A percentile compares a stretch with the other conserved stretches of the same genome.
phyloP scores from a whole-genome alignment of 2,888 invertebrate species.

The Heliconius charithonia region DNA sequence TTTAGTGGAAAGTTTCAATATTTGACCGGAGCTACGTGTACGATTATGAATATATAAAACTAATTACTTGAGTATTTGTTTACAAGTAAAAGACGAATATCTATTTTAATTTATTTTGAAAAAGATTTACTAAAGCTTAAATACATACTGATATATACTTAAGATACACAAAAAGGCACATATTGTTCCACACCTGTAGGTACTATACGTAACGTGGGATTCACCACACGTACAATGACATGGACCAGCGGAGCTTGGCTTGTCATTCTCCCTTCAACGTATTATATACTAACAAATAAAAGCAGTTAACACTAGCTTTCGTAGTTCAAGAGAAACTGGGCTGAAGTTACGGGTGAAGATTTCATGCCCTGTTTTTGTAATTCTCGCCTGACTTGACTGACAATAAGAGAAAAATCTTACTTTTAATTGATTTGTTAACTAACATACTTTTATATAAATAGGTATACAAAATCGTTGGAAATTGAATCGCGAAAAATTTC shows the following conservation, averaged over 20 bases:
- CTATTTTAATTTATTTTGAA: too few relatives aligned
- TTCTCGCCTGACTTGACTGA: conserved; percentile 53
- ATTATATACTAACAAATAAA: conserved; percentile 46
- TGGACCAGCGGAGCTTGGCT: conserved; percentile 54
- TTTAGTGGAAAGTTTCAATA: too few relatives aligned
- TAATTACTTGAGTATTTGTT: too few relatives aligned
- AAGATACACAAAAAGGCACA: conserved; percentile 59
- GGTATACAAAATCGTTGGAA: neutral
- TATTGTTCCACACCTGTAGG: conserved; percentile 58
- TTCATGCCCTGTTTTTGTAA: conserved; percentile 58
- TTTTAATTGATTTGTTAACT: conserved; percentile 21
- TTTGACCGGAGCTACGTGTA: too few relatives aligned
- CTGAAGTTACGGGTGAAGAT: conserved; percentile 39
- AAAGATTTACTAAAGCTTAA: conserved; percentile 36
- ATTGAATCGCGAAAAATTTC: neutral
- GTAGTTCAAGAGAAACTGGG: conserved; percentile 56
- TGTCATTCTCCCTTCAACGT: conserved; percentile 46
- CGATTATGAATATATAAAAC: too few relatives aligned
- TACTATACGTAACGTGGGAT: conserved; percentile 51
- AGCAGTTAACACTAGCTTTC: conserved; percentile 48
- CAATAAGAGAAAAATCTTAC: conserved; percentile 23
- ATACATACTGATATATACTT: conserved; percentile 40
- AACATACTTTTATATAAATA: neutral
- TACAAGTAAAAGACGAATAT: too few relatives aligned
- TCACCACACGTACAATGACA: conserved; percentile 58